phyloP scores from a whole-genome alignment of 2,888 invertebrate species.

The Caenorhabditis becei region DNA sequence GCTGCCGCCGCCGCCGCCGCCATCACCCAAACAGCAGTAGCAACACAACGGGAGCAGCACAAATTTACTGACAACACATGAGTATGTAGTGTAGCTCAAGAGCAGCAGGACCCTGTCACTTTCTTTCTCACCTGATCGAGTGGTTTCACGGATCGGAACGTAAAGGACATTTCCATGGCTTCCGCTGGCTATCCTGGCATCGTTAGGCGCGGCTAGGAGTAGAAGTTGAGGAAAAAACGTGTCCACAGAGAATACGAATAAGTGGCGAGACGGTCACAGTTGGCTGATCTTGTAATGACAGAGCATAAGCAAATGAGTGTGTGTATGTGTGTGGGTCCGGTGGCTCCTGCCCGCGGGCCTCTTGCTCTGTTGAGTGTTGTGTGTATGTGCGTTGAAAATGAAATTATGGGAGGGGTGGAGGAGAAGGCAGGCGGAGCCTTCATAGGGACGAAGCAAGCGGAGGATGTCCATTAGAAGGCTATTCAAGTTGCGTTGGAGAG shows the following conservation, averaged over 20 bases:
- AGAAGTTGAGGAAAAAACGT: not conserved
- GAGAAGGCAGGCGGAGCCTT: conserved; percentile 56
- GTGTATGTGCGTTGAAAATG: conserved; percentile 62
- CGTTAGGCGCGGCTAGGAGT: not conserved
- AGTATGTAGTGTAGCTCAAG: conserved; percentile 17
- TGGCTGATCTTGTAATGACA: conserved; percentile 53
- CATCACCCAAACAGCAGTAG: conserved; percentile 60
- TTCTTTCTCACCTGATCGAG: conserved; percentile 46
- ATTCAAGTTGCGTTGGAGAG: conserved; percentile 66
- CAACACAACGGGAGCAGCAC: conserved; percentile 55
- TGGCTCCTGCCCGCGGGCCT: conserved; percentile 58
- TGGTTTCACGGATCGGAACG: not conserved
- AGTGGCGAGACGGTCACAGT: conserved; percentile 56
- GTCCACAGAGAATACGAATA: conserved; percentile 41
- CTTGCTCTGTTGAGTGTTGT: conserved; percentile 59
- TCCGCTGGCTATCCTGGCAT: not conserved
- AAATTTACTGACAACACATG: conserved; percentile 49
- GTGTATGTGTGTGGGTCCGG: conserved; percentile 45
- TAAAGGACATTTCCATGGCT: conserved; percentile 12
- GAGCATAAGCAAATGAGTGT: conserved; percentile 58
- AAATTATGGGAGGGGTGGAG: conserved; percentile 57
- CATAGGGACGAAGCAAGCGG: conserved; percentile 55
- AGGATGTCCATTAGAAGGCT: conserved; percentile 67
- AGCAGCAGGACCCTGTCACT: conserved; percentile 10
- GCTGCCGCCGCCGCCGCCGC: conserved; percentile 32